Base-by-base conservation (phyloP, 2,888 invertebrate genomes). In the Elgonia sp. region DNA sequence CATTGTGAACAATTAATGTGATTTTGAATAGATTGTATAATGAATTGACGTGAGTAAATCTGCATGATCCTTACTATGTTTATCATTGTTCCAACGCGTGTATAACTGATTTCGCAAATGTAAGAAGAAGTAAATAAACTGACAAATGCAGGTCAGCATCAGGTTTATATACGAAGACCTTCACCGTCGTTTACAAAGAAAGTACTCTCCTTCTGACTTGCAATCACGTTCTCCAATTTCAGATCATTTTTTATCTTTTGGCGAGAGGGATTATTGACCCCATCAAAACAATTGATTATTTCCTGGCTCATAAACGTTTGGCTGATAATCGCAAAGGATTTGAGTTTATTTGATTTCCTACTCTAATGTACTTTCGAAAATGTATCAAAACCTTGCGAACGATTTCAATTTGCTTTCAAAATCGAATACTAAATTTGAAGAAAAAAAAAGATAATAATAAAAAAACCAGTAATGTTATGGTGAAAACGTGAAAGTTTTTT, bases 151-250 rank as follows among this genome's bases (percentile, higher is more conserved):
- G 90, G 91, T 90, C 92, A 84, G 90, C 84, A 82, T 80, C 90
- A 89, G 84, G 92, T 93, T 94, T 94, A 94, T 94, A 94, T 94
- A 94, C 92, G 91, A 91, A 89, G 93, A 94, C 94, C 94, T 94
- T 94, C 94, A 93, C 94, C 92, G 90, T 92, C 90, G 84, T 86
- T 91, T 90, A 90, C 91, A 91, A 94, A 92, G 94, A 93, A 94
- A 94, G 93, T 93, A 93, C 92, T 93, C 93, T 93, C 93, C 92
- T 93, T 91, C 91, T 92, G 89, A 92, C 92, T 91, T 79, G 89
- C 90, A 86, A 91, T 91, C 87, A 90, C 93, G 90, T 91, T 92
- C 92, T 90, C 92, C 91, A 89, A 92, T 91, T 91, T 91, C 87
- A 91, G 89, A 90, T 87, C 86, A 90, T 86, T 91, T 90, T 90